Evolutionary conservation across 2,113 vertebrate genomes (phyloP), one percentile per base, ranked within the genome.

Genomic region (Proterorhinus semilunaris): DNA sequence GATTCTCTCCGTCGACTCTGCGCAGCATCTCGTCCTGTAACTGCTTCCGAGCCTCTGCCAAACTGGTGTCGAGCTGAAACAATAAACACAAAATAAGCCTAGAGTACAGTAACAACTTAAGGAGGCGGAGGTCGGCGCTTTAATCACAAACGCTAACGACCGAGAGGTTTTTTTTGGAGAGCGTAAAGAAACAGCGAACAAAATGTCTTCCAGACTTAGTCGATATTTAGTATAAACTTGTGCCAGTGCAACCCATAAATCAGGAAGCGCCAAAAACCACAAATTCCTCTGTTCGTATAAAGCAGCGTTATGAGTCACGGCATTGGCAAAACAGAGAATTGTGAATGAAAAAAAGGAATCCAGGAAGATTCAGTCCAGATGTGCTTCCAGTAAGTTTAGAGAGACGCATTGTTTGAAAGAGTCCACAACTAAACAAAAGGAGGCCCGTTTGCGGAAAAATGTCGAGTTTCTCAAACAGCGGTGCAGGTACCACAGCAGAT

Each of bases 11-110:
- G 0, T 96, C 95, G 27, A 97, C 96, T 0, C 96, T 89, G 8
- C 94, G 89, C 79, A 98, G 91, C 95, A 96, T 97, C 89, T 97
- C 96, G 0, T 96, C 95, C 90, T 97, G 95, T 66, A 98, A 94
- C 73, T 96, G 94, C 89, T 97, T 98, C 91, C 93, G 95, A 81
- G 91, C 90, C 57, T 98, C 95, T 0, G 42, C 75, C 71, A 96
- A 68, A 68, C 92, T 90, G 0, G 88, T 89, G 61, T 97, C 94
- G 62, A 97, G 87, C 96, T 98, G 0, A 21, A 54, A 62, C 0
- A 68, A 6, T 4, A 42, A 47, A 4, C 45, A 45, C 6, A 6
- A 27, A 7, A 8, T 0, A 51, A 15, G 8, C 10, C 6, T 55
- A 16, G 16, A 27, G 17, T 55, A 55, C 53, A 27, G 17, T 21